These are phyloP conservation scores for Butorides virescens DNA, from an alignment of 2,113 vertebrate genomes.

Conservation along the genomic window DNA sequence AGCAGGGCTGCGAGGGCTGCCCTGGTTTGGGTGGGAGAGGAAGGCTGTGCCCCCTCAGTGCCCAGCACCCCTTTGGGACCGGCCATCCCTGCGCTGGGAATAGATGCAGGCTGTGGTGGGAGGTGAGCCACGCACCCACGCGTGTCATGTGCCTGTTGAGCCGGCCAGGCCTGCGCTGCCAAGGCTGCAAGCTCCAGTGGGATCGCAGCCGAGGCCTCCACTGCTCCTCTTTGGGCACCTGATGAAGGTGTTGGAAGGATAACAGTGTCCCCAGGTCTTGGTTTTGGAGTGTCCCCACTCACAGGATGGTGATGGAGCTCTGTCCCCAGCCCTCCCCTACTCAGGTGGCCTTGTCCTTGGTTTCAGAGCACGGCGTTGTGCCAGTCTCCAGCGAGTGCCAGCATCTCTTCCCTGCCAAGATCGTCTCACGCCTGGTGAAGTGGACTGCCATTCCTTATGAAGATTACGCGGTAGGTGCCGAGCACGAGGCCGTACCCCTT, in stretches of 20 bases:
- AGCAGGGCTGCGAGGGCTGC: not conserved
- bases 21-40: not conserved
- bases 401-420: slow-evolving; percentile 91
- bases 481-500: fast-evolving
- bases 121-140: fast-evolving
- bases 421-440: slow-evolving; percentile 87
- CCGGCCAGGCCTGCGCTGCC: fast-evolving
- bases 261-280: fast-evolving
- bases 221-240: not conserved
- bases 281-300: fast-evolving
- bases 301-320: not conserved
- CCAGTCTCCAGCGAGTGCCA: slow-evolving; percentile 91
- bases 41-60: not conserved
- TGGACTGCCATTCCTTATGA: slow-evolving; percentile 85
- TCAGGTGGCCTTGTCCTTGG: not conserved
- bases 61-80: not conserved
- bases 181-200: not conserved
- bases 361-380: slow-evolving; percentile 90
- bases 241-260: not conserved
- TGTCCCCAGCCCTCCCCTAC: not conserved
- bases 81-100: fast-evolving
- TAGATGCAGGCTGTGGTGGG: fast-evolving
- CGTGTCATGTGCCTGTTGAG: fast-evolving
- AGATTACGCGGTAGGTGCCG: slow-evolving; percentile 82
- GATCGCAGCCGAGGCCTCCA: fast-evolving